Conservation (phyloP, 2,797 vertebrate genomes). For the Malacoctenus gilli region DNA sequence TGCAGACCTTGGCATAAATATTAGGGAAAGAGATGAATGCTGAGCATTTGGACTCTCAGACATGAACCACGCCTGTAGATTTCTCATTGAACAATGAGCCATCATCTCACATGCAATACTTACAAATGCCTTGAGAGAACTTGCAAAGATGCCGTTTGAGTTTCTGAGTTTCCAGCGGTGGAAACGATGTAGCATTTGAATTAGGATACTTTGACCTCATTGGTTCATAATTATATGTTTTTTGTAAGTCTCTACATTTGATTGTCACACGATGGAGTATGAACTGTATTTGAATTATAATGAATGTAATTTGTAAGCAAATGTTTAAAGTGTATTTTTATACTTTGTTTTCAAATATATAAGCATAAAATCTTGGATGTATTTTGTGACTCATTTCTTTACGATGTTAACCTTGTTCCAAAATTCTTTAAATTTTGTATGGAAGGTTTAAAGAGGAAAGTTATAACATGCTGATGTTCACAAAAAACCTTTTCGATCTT, state of each 20-base stretch:
- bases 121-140: constrained; percentile 38
- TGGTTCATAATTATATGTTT: constrained; percentile 31
- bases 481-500: constrained; percentile 12
- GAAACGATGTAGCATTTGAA: constrained; percentile 22
- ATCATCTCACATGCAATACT: neutral
- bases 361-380: constrained; percentile 11
- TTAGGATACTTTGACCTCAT: constrained; percentile 24
- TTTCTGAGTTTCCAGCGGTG: constrained; percentile 18
- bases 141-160: constrained; percentile 32
- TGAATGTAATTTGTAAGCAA: constrained; percentile 70
- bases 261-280: constrained; percentile 27
- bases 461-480: constrained; percentile 12
- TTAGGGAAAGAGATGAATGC: constrained; percentile 8
- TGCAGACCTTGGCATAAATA: constrained; percentile 41
- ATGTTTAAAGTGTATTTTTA: constrained; percentile 70
- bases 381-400: no score
- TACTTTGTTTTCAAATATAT: constrained; percentile 51
- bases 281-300: constrained; percentile 53
- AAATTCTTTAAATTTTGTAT: no score
- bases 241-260: constrained; percentile 27
- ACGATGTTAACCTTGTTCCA: no score
- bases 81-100: constrained; percentile 23
- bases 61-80: constrained; percentile 6
- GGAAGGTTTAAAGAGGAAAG: no score
- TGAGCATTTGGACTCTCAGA: constrained; percentile 11